phyloP scores from a whole-genome alignment of 2,888 invertebrate genomes.

The Cybosia mesomella region DNA sequence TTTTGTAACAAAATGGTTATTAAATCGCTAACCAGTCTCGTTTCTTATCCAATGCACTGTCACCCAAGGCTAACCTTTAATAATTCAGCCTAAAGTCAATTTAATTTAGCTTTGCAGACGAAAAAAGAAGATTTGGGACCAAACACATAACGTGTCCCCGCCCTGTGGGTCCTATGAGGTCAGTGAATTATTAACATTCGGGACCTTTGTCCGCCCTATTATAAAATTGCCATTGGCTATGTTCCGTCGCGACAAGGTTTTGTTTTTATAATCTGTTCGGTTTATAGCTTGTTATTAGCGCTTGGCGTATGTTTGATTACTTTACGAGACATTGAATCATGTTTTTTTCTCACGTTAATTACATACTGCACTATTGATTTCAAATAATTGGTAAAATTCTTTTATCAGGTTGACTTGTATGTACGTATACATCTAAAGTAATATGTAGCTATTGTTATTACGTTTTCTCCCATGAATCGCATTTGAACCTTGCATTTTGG shows the following conservation, averaged over 20 bases:
- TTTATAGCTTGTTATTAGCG: conserved; percentile 38
- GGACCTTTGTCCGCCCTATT: conserved; percentile 55
- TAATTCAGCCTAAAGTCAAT: conserved; percentile 68
- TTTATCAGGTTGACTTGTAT: background rate
- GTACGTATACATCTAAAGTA: background rate
- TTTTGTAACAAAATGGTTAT: background rate
- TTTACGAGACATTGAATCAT: conserved; percentile 15
- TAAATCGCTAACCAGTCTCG: background rate
- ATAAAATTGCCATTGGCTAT: conserved; percentile 69
- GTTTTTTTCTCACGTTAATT: conserved; percentile 6
- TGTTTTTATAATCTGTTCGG: conserved; percentile 34
- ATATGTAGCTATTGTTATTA: background rate
- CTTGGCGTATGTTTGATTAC: conserved; percentile 4
- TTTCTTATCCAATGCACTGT: conserved; percentile 40
- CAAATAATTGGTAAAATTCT: background rate
- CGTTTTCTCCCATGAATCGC: too few relatives aligned
- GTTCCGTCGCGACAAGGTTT: conserved; percentile 49
- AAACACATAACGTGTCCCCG: conserved; percentile 78
- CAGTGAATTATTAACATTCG: conserved; percentile 74
- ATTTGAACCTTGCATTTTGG: too few relatives aligned
- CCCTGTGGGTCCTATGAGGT: conserved; percentile 67
- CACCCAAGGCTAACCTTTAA: conserved; percentile 57
- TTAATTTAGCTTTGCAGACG: conserved; percentile 80
- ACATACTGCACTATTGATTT: background rate
- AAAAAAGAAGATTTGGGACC: conserved; percentile 66